These are phyloP conservation scores for Zonotrichia albicollis DNA, from an alignment of 2,797 vertebrate species.

Conservation along the genomic window DNA sequence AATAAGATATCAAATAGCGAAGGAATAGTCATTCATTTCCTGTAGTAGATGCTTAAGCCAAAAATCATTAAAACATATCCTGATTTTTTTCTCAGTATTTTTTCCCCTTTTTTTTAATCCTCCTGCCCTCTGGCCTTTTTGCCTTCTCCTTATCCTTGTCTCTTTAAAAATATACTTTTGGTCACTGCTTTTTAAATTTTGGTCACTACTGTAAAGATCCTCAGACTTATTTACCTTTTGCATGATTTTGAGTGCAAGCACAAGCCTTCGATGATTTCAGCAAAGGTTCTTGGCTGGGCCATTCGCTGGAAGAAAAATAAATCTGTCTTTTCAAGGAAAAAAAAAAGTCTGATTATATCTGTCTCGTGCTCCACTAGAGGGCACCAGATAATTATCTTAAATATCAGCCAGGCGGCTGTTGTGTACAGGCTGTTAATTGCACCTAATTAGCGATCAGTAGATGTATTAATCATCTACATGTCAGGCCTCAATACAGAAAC, in stretches of 20 bases:
- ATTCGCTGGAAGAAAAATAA: neutral
- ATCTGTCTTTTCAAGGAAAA: neutral
- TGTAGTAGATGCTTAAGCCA: neutral
- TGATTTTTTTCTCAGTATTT: neutral
- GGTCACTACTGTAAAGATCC: neutral
- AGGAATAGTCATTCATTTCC: neutral
- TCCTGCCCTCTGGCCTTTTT: neutral
- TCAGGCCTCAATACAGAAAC: neutral
- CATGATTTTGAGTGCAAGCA: neutral
- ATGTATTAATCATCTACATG: neutral
- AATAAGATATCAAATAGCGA: neutral
- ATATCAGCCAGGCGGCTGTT: neutral
- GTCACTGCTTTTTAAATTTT: neutral
- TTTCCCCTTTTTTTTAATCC: fast-evolving
- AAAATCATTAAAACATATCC: neutral
- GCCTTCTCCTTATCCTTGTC: neutral
- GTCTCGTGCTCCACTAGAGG: neutral
- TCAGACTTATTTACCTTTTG: neutral
- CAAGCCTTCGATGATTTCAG: neutral
- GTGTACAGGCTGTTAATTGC: neutral
- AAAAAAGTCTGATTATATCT: neutral
- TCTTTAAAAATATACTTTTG: neutral
- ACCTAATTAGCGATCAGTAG: neutral
- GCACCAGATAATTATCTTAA: neutral
- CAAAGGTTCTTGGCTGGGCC: neutral